Conservation (phyloP, 2,888 invertebrate genomes). For the Phymatocera aterrima region DNA sequence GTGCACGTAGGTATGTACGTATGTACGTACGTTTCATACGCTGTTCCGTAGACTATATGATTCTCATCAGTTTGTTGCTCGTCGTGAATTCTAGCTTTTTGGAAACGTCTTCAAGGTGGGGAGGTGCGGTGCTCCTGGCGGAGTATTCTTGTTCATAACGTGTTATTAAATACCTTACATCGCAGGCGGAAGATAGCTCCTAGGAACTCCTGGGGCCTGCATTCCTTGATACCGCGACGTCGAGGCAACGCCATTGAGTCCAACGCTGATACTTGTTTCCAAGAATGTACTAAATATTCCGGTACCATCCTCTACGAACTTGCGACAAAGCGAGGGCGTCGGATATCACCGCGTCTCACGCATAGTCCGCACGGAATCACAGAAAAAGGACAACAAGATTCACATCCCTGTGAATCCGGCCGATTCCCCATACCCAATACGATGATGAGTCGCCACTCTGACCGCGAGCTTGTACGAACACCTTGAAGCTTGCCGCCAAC, state of each 20-base stretch:
- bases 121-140: neutral
- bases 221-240: conserved; percentile 22
- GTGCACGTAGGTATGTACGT: neutral
- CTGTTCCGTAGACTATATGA: neutral
- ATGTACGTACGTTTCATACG: neutral
- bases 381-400: neutral
- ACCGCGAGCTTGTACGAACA: neutral
- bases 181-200: neutral
- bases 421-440: neutral
- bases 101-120: neutral
- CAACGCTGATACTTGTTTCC: neutral
- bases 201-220: neutral
- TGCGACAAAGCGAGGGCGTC: neutral
- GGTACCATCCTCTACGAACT: neutral
- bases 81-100: neutral
- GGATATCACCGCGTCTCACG: neutral
- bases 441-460: neutral
- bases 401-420: neutral
- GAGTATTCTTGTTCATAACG: conserved; percentile 13
- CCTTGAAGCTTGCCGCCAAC: neutral
- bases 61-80: conserved; percentile 13
- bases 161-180: conserved; percentile 36
- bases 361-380: neutral
- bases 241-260: neutral
- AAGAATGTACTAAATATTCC: neutral